Base-by-base conservation (phyloP, 2,113 vertebrate genomes). In the Cephalopholis sonnerati region DNA sequence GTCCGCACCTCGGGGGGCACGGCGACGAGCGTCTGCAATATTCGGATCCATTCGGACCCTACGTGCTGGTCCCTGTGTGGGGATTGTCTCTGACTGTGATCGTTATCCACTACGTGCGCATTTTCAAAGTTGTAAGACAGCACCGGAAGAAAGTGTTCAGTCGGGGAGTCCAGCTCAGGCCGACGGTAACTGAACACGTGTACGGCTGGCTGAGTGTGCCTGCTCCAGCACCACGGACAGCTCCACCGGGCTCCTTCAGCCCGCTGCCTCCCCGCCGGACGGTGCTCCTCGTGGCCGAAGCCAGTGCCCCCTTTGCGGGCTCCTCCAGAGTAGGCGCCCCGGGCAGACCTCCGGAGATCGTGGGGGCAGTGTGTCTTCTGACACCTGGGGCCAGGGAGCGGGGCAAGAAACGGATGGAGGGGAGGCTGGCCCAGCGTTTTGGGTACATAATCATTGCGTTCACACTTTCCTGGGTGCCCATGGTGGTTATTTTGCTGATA, bases 401-500 rank as follows among this genome's bases (percentile, higher is more conserved):
- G 7, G 87, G 89, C 18, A 93, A 90, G 78, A 94, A 93, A 20
- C 89, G 66, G 27, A 64, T 90, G 75, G 94, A 95, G 74, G 91
- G 92, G 17, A 93, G 77, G 61, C 51, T 95, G 73, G 93, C 93
- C 13, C 90, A 93, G 87, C 84, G 94, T 0, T 93, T 93, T 20
- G 92, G 94, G 3, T 95, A 93, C 78, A 93, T 93, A 5, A 93
- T 92, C 71, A 85, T 93, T 4, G 87, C 85, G 0, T 93, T 92
- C 81, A 87, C 87, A 8, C 71, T 94, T 0, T 91, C 91, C 77
- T 95, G 94, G 93, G n/a, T 90, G 24, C 94, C 93, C 6, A 82
- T 94, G 86, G 88, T 94, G 57, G 77, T 93, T 4, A 69, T 88
- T 54, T 50, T 94, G 48, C 32, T 92, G 4, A 62, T 93, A 36